phyloP scores from a whole-genome alignment of 1,140 invertebrate species.

The Sminthurides bifidus region DNA sequence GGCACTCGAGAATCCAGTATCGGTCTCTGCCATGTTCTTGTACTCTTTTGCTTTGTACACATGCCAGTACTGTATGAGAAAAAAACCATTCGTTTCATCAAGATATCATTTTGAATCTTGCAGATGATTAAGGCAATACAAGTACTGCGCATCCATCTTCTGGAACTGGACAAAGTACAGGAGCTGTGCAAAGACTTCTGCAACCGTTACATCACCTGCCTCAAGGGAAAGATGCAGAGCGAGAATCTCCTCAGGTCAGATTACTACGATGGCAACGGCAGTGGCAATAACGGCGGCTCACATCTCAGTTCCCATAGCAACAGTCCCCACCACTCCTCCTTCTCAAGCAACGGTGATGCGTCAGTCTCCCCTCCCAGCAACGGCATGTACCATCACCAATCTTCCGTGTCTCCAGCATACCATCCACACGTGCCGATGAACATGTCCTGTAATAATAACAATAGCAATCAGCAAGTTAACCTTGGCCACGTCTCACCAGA shows the following conservation, averaged over 20 bases:
- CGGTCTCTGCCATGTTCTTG: conserved; percentile 2
- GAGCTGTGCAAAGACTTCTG: conserved; percentile 95
- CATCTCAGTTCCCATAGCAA: conserved; percentile 29
- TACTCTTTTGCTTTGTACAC: too few relatives aligned
- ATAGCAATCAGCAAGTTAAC: neutral
- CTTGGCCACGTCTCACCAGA: conserved; percentile 22
- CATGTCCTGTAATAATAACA: neutral
- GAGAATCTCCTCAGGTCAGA: conserved; percentile 74
- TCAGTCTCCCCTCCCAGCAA: conserved; percentile 29
- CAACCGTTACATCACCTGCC: conserved; percentile 85
- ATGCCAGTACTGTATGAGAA: too few relatives aligned
- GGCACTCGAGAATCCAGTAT: neutral
- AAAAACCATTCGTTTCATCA: too few relatives aligned
- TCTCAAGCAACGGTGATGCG: conserved; percentile 30
- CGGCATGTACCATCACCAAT: conserved; percentile 24
- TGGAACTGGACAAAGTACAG: conserved; percentile 92
- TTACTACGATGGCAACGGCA: conserved; percentile 40
- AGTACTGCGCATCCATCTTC: conserved; percentile 86
- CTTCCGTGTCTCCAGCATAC: conserved; percentile 11
- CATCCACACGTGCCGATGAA: neutral
- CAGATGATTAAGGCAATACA: conserved; percentile 94
- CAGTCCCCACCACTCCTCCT: conserved; percentile 30
- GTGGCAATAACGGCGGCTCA: conserved; percentile 32
- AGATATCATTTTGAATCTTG: conserved; percentile 39
- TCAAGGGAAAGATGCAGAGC: conserved; percentile 95